phyloP scores from a whole-genome alignment of 2,797 vertebrate genomes.

The Loriculus beryllinus region DNA sequence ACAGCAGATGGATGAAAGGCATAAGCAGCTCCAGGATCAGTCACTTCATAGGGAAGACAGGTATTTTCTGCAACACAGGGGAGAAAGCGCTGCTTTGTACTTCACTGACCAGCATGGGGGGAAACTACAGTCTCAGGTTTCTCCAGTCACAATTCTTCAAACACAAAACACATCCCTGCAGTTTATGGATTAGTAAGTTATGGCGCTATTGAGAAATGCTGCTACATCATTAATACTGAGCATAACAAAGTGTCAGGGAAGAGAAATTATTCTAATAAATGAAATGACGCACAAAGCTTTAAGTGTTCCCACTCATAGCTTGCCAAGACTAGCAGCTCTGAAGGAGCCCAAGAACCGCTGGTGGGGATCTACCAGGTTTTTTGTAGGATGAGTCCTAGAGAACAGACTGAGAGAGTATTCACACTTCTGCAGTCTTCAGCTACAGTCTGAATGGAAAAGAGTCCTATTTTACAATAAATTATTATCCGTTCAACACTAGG shows the following conservation, averaged over 20 bases:
- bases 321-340: neutral
- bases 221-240: neutral
- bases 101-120: neutral
- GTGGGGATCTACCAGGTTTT: neutral
- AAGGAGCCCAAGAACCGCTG: neutral
- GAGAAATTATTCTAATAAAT: slow-evolving; percentile 24
- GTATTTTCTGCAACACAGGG: neutral
- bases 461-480: neutral
- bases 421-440: neutral
- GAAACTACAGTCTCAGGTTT: neutral
- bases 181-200: slow-evolving; percentile 5
- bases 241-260: neutral
- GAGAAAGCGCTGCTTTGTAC: neutral
- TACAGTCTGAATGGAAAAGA: neutral
- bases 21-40: neutral
- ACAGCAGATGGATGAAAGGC: slow-evolving; percentile 44
- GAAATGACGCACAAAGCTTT: neutral
- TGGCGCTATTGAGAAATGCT: neutral
- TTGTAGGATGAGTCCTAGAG: neutral
- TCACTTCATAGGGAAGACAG: neutral
- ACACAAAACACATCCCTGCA: neutral
- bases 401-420: neutral
- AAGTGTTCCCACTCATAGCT: neutral
- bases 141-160: neutral
- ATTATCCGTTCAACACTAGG: neutral